These are phyloP conservation scores for Kradibia gibbosae DNA, from an alignment of 1,140 invertebrate species.

Conservation along the genomic window DNA sequence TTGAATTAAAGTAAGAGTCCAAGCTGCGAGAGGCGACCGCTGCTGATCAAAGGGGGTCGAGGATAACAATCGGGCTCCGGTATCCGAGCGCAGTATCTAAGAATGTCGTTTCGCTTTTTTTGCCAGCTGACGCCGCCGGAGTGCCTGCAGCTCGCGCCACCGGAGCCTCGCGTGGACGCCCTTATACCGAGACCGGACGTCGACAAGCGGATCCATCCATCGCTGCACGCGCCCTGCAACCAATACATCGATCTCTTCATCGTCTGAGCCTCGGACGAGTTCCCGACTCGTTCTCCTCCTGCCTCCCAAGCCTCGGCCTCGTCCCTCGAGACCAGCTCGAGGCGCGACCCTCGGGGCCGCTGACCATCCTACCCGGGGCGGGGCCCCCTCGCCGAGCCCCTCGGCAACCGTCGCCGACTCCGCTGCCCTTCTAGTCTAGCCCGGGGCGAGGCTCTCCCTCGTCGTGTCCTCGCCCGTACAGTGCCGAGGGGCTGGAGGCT, in stretches of 20 bases:
- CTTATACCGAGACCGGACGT: constrained; percentile 73
- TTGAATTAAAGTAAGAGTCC: not conserved
- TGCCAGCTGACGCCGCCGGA: constrained; percentile 72
- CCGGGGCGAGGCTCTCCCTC: constrained; percentile 54
- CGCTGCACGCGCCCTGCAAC: constrained; percentile 75
- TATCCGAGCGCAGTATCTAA: not conserved
- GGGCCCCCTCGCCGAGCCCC: not conserved
- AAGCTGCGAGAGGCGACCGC: not conserved
- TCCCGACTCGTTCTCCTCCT: constrained; percentile 14
- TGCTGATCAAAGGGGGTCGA: too few species aligned
- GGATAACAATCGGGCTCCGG: too few species aligned
- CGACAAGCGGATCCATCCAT: constrained; percentile 75
- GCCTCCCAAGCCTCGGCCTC: too few species aligned
- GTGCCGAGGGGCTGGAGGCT: constrained; percentile 3
- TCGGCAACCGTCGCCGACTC: not conserved
- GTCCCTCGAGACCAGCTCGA: too few species aligned
- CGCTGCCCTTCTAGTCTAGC: constrained; percentile 67
- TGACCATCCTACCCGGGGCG: not conserved
- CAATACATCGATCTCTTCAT: constrained; percentile 75
- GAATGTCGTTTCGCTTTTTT: not conserved
- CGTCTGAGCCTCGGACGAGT: constrained; percentile 53
- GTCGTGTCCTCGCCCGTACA: constrained; percentile 46
- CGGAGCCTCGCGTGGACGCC: constrained; percentile 73
- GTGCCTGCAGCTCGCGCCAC: constrained; percentile 74
- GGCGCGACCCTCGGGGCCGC: too few species aligned